phyloP scores from a whole-genome alignment of 1,140 invertebrate species.

The Drosophila asahinai region DNA sequence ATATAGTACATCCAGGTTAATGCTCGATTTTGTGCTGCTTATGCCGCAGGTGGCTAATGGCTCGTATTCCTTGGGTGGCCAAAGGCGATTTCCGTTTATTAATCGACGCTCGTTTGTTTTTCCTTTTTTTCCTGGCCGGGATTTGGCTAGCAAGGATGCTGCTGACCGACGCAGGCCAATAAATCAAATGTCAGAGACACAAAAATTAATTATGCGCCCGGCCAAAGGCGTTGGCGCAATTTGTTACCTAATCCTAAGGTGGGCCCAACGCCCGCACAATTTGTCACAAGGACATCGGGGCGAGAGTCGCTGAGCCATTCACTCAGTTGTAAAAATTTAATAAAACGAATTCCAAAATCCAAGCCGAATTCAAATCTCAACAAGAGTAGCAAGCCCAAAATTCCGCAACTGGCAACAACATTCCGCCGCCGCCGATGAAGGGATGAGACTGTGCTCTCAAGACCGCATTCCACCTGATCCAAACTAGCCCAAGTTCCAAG shows the following conservation, averaged over 20 bases:
- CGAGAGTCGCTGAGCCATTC: not conserved
- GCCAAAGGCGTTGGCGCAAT: slow-evolving; percentile 54
- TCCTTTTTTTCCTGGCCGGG: slow-evolving; percentile 19
- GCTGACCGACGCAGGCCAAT: slow-evolving; percentile 21
- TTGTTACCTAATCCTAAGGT: slow-evolving; percentile 59
- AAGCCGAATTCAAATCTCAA: slow-evolving; percentile 43
- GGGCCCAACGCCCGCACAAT: slow-evolving; percentile 6
- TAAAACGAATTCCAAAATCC: slow-evolving; percentile 59
- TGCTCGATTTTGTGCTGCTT: slow-evolving; percentile 53
- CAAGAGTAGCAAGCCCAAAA: slow-evolving; percentile 26
- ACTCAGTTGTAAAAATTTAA: slow-evolving; percentile 44
- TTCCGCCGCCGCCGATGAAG: slow-evolving; percentile 30
- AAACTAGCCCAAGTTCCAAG: slow-evolving; percentile 37
- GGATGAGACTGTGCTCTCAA: slow-evolving; percentile 14
- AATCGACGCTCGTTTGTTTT: slow-evolving; percentile 36
- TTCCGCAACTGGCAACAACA: slow-evolving; percentile 47
- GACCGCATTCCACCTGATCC: slow-evolving; percentile 40
- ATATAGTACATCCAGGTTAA: slow-evolving; percentile 37
- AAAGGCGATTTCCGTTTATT: slow-evolving; percentile 35
- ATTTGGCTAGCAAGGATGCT: slow-evolving; percentile 35
- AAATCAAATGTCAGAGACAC: slow-evolving; percentile 63
- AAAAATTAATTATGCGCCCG: slow-evolving; percentile 66
- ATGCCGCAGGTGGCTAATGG: slow-evolving; percentile 55
- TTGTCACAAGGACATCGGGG: slow-evolving; percentile 12
- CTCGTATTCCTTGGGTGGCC: slow-evolving; percentile 31